Percentiles rank a stretch among this genome's conserved stretches.
These are phyloP conservation scores for Vimba vimba DNA, from an alignment of 2,113 vertebrate genomes.

Conservation along the genomic window DNA sequence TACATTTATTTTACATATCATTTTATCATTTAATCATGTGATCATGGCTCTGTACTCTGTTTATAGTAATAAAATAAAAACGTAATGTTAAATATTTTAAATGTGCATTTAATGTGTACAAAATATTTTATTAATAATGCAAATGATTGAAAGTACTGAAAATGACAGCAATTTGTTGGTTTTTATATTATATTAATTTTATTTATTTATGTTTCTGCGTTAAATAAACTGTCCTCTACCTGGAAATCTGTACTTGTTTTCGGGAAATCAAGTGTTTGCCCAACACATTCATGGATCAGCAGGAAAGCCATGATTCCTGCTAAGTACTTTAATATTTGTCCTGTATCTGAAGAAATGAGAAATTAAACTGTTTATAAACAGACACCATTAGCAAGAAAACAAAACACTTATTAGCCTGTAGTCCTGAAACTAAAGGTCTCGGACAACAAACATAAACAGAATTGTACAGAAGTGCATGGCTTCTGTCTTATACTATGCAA, in stretches of 20 bases:
- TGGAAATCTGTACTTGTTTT: slow-evolving; percentile 26
- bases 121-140: background rate
- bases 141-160: background rate
- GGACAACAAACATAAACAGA: background rate
- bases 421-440: background rate
- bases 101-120: background rate
- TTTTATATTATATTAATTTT: background rate
- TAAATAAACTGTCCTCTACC: slow-evolving; percentile 51
- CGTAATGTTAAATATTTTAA: background rate
- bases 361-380: background rate
- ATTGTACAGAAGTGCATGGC: background rate
- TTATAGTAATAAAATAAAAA: no score
- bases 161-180: background rate
- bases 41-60: background rate
- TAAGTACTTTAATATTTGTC: slow-evolving; percentile 42
- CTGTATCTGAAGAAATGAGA: slow-evolving; percentile 54
- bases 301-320: slow-evolving; percentile 52
- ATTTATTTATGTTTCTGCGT: background rate
- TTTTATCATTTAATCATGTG: background rate
- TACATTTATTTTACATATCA: background rate
- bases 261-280: slow-evolving; percentile 55
- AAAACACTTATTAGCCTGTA: background rate
- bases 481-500: background rate
- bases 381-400: background rate
- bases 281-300: slow-evolving; percentile 43